Percentiles rank a stretch among this genome's conserved stretches.
These are phyloP conservation scores for Cataglyphis livida DNA, from an alignment of 2,888 invertebrate genomes.

Conservation along the genomic window DNA sequence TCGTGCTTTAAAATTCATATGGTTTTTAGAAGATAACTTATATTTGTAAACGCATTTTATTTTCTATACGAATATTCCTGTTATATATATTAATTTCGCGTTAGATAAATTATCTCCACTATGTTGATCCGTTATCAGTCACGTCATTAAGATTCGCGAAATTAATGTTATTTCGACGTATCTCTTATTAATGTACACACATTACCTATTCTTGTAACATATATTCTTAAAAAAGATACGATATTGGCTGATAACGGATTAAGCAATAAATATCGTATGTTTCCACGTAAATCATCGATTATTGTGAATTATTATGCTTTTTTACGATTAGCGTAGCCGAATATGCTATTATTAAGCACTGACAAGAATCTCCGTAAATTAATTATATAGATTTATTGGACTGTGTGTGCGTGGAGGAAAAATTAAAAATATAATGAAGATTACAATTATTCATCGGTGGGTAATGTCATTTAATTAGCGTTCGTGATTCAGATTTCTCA, in stretches of 20 bases:
- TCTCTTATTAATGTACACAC: neutral
- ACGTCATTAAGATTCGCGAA: neutral
- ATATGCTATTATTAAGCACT: conserved; percentile 16
- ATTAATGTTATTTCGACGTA: neutral
- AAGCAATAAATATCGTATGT: neutral
- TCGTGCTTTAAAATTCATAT: neutral
- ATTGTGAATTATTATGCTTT: neutral
- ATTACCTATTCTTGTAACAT: neutral
- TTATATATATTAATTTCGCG: neutral
- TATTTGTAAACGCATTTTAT: conserved; percentile 15
- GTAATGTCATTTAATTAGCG: conserved; percentile 10
- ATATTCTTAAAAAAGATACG: neutral
- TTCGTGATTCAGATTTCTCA: conserved; percentile 41
- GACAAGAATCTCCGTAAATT: conserved; percentile 65
- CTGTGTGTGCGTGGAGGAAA: neutral
- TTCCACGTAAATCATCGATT: neutral
- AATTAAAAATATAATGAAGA: conserved; percentile 16
- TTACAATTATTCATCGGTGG: conserved; percentile 27
- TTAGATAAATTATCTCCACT: neutral
- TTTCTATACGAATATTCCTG: neutral
- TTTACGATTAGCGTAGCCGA: conserved; percentile 12
- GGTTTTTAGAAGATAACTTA: neutral
- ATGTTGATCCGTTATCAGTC: conserved; percentile 13
- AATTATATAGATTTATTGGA: conserved; percentile 9
- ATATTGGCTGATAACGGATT: neutral